Conservation (phyloP, 1,140 invertebrate genomes). For the Telenomus remus region DNA sequence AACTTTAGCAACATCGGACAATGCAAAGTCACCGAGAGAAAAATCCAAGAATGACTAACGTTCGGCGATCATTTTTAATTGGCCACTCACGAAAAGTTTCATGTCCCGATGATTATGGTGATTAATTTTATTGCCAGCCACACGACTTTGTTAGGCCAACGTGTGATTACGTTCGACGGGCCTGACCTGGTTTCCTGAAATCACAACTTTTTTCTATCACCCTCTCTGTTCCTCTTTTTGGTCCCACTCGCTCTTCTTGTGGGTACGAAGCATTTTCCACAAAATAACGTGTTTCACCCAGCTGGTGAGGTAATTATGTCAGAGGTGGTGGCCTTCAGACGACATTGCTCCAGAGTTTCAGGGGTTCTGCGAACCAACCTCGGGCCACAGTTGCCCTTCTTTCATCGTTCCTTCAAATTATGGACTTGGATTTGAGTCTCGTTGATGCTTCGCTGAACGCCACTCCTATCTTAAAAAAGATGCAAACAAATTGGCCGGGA, state of each 20-base stretch:
- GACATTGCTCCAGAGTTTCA: constrained; percentile 40
- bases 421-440: constrained; percentile 67
- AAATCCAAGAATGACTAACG: constrained; percentile 30
- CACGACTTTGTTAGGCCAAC: neutral
- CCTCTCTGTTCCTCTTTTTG: too few species aligned
- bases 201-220: neutral
- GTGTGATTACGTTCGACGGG: constrained; percentile 6
- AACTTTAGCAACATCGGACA: constrained; percentile 58
- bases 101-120: constrained; percentile 5
- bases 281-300: constrained; percentile 13
- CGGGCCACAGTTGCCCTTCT: constrained; percentile 36
- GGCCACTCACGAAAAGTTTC: neutral
- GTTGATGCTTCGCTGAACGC: constrained; percentile 70
- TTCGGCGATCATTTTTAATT: constrained; percentile 30
- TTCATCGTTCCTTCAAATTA: constrained; percentile 63
- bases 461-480: constrained; percentile 63
- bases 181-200: constrained; percentile 6
- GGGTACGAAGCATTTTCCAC: constrained; percentile 6
- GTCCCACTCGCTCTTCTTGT: neutral
- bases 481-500: constrained; percentile 29
- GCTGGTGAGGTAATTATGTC: constrained; percentile 7
- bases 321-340: constrained; percentile 30
- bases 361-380: constrained; percentile 31
- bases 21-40: constrained; percentile 56
- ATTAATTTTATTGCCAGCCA: constrained; percentile 8